Percentiles rank a stretch among this genome's conserved stretches.
Conservation (phyloP, 1,140 invertebrate genomes). For the Periplaneta americana region DNA sequence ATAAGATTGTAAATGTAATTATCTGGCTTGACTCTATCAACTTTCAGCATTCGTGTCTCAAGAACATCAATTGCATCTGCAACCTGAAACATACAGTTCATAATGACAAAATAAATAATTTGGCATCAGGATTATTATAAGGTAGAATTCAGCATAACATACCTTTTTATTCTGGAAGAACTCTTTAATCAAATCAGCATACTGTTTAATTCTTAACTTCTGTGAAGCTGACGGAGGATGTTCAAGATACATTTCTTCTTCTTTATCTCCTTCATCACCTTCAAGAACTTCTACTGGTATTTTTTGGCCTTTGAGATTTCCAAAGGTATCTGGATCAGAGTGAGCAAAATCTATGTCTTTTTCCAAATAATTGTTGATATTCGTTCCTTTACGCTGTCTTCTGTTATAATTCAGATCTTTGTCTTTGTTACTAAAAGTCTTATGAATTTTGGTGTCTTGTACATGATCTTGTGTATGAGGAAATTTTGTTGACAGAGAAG, state of each 20-base stretch:
- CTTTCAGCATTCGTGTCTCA: constrained; percentile 62
- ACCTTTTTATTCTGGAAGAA: constrained; percentile 54
- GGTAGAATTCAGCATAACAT: neutral
- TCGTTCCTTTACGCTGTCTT: neutral
- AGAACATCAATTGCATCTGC: constrained; percentile 67
- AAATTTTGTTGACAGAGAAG: neutral
- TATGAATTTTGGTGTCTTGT: neutral
- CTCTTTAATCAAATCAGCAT: constrained; percentile 61
- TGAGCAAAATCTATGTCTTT: neutral
- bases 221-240: constrained; percentile 9
- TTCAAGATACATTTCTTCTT: constrained; percentile 30
- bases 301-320: constrained; percentile 24
- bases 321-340: constrained; percentile 33
- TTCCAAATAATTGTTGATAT: neutral
- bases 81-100: constrained; percentile 23
- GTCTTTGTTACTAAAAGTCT: neutral
- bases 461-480: neutral
- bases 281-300: neutral
- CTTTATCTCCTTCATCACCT: constrained; percentile 16
- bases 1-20: constrained; percentile 75
- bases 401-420: neutral
- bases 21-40: constrained; percentile 70
- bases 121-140: neutral
- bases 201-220: constrained; percentile 49
- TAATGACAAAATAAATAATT: neutral